Conservation (phyloP, 1,140 invertebrate species). For the Drosophila ambigua region DNA sequence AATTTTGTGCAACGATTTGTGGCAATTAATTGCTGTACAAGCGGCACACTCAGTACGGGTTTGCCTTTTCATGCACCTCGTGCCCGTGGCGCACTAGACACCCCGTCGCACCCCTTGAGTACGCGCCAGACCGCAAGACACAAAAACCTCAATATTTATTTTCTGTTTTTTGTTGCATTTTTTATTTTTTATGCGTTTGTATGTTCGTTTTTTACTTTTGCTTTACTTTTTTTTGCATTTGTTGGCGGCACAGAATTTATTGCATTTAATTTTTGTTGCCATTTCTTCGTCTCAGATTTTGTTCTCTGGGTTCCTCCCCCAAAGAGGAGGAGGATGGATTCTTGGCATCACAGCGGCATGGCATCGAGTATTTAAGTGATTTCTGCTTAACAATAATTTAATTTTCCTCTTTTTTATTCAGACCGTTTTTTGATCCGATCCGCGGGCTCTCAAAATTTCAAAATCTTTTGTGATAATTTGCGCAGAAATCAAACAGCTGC, state of each 20-base stretch:
- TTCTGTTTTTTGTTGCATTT: constrained; percentile 14
- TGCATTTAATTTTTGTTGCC: constrained; percentile 67
- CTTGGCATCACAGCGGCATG: constrained; percentile 35
- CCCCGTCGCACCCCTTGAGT: constrained; percentile 6
- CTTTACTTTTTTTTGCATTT: constrained; percentile 12
- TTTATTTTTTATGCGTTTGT: constrained; percentile 8
- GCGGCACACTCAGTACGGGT: constrained; percentile 13
- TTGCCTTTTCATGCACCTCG: constrained; percentile 1
- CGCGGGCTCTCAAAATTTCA: constrained; percentile 2
- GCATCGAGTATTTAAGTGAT: constrained; percentile 71
- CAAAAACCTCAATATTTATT: constrained; percentile 72
- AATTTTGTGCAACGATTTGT: constrained; percentile 75
- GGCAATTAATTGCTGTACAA: constrained; percentile 70
- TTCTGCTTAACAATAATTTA: constrained; percentile 72
- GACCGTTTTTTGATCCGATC: background rate
- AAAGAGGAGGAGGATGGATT: too few species aligned
- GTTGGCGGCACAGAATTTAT: constrained; percentile 65
- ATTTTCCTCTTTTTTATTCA: constrained; percentile 23
- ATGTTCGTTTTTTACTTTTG: constrained; percentile 7
- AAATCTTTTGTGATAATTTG: constrained; percentile 75
- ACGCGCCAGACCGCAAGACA: constrained; percentile 74
- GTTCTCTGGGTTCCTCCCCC: background rate
- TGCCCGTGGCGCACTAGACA: background rate
- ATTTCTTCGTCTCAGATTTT: constrained; percentile 33
- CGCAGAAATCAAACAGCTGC: constrained; percentile 78